Evolutionary conservation across 1,140 invertebrate genomes (phyloP).

Genomic region (Halyomorpha halys): DNA sequence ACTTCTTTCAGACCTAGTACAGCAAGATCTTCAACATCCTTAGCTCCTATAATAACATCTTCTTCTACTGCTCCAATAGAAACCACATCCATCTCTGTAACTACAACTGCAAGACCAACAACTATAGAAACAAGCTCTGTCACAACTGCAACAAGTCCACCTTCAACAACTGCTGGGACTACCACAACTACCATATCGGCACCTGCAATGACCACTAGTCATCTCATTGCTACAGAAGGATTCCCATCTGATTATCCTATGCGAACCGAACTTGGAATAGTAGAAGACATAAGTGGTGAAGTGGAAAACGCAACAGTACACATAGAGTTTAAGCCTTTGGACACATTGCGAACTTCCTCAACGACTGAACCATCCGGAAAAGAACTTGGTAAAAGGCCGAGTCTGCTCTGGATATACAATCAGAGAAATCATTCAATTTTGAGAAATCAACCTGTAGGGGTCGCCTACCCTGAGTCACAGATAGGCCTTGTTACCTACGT

Average conservation of each 20-base stretch:
- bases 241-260: background rate
- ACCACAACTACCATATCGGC: background rate
- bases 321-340: slow-evolving; percentile 10
- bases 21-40: slow-evolving; percentile 6
- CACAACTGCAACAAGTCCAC: slow-evolving; percentile 14
- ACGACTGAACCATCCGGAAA: background rate
- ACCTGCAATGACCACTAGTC: background rate
- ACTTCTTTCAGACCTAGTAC: background rate
- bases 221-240: background rate
- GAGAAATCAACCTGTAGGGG: slow-evolving; percentile 23
- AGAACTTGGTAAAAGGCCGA: background rate
- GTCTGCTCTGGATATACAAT: slow-evolving; percentile 17
- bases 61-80: background rate
- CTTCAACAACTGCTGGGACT: slow-evolving; percentile 16
- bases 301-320: background rate
- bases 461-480: slow-evolving; percentile 25
- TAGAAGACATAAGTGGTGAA: background rate
- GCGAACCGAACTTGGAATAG: background rate
- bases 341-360: background rate
- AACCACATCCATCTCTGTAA: slow-evolving; percentile 14
- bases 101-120: slow-evolving; percentile 12
- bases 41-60: slow-evolving; percentile 5
- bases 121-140: slow-evolving; percentile 16
- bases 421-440: slow-evolving; percentile 13
- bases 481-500: slow-evolving; percentile 46